These are phyloP conservation scores for Galeopsomyia nigrocyanea DNA, from an alignment of 2,888 invertebrate genomes.

Conservation along the genomic window DNA sequence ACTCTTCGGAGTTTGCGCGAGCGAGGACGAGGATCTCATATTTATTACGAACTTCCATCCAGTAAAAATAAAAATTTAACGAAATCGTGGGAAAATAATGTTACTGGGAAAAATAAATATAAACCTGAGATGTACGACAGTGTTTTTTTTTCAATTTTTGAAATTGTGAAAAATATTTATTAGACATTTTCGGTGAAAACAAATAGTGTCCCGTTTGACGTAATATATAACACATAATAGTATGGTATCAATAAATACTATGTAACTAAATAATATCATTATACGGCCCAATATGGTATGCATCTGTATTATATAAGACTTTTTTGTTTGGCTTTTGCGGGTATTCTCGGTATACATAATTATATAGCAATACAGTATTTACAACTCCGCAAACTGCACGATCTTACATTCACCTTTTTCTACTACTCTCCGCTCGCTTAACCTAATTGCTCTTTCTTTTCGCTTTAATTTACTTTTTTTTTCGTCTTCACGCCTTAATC, in stretches of 20 bases:
- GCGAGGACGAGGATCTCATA: conserved; percentile 56
- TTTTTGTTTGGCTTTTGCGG: conserved; percentile 58
- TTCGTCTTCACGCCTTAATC: conserved; percentile 9
- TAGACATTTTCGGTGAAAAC: conserved; percentile 59
- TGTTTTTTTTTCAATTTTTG: conserved; percentile 42
- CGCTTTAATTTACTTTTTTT: conserved; percentile 6
- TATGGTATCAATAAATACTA: conserved; percentile 65
- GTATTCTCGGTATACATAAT: conserved; percentile 53
- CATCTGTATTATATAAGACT: conserved; percentile 46
- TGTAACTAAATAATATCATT: conserved; percentile 60
- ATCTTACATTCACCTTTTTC: conserved; percentile 40
- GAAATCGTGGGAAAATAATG: not conserved
- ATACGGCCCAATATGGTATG: conserved; percentile 45
- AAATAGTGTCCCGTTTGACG: conserved; percentile 50
- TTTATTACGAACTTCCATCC: not conserved
- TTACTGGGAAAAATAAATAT: not conserved
- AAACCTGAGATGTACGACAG: not conserved
- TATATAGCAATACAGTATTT: conserved; percentile 61
- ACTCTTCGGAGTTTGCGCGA: conserved; percentile 60
- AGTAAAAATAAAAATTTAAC: conserved; percentile 4
- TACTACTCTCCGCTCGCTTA: conserved; percentile 20
- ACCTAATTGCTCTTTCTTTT: conserved; percentile 39
- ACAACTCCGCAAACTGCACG: conserved; percentile 59
- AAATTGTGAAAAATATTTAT: conserved; percentile 63
- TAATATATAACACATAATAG: conserved; percentile 52